Base-by-base conservation (phyloP, 2,888 invertebrate species). In the Brenthis hecate region DNA sequence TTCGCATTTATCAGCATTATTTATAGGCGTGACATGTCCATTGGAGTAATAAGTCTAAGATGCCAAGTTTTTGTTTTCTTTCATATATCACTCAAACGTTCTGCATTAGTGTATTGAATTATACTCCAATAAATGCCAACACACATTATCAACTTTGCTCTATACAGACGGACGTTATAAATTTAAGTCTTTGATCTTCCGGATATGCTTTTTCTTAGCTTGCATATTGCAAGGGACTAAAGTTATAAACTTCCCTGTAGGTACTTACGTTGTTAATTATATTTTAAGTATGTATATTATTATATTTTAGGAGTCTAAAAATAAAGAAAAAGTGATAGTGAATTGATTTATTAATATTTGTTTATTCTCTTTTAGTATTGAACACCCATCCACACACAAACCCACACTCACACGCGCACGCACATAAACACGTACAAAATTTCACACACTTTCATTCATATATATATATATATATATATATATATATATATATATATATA, bases 11-110 rank as follows among this genome's bases (percentile, higher is more conserved):
- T 68, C 61, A 60, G 56, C 36, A 60, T 56, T 72, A 72, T 63
- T 67, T 70, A 68, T 58, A 69, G 65, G 65, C 36, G 63, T 70
- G 72, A 70, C 67, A 60, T 66, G 48, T 68, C 61, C 68, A 67
- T 68, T 65, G 60, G 58, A 65, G 66, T 70, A 69, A 70, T 71
- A 67, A 73, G 66, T 67, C 66, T 51, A 14, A 50, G 70, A 63
- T 70, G 74, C 74, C 73, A 73, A 73, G 69, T 69, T 72, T 74
- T 73, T 72, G 69, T 74, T 74, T 75, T 70, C 64, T 53, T 72
- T 72, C 58, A 62, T 65, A 65, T 63, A 68, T 71, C 71, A 66
- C 64, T 69, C 69, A 50, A 65, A 66, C 56, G 66, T 57, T 61
- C 65, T 61, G 64, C 64, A 56, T 69, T 67, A 61, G 62, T 67